Conservation (phyloP, 1,140 invertebrate species). For the Lerema accius region DNA sequence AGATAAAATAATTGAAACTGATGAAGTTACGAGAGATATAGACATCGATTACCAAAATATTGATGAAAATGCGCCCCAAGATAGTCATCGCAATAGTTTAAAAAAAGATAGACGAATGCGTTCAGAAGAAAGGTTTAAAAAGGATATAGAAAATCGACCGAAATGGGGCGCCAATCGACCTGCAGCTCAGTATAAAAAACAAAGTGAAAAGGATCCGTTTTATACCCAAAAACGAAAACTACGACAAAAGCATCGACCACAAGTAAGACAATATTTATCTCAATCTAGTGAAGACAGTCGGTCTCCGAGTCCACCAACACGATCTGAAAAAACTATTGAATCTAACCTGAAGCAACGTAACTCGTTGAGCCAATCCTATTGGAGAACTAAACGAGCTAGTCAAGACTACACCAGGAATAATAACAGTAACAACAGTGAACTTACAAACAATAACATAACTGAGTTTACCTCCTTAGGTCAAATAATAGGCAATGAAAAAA, state of each 20-base stretch:
- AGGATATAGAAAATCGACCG: constrained; percentile 84
- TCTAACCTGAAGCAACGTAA: constrained; percentile 60
- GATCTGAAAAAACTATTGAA: constrained; percentile 58
- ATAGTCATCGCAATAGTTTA: constrained; percentile 60
- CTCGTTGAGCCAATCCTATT: constrained; percentile 78
- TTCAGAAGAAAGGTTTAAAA: constrained; percentile 80
- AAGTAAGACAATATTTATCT: constrained; percentile 79
- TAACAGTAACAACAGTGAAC: constrained; percentile 47
- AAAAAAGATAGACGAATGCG: constrained; percentile 82
- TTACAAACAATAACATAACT: constrained; percentile 50
- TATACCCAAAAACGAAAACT: constrained; percentile 87
- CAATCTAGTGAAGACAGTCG: constrained; percentile 85
- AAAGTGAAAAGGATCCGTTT: constrained; percentile 90
- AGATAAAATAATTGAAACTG: constrained; percentile 55
- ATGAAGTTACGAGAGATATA: constrained; percentile 57
- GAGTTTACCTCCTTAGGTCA: constrained; percentile 66
- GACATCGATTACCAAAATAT: constrained; percentile 74
- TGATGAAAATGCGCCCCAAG: constrained; percentile 79
- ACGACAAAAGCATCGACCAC: constrained; percentile 81
- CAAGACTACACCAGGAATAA: constrained; percentile 59
- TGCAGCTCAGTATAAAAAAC: constrained; percentile 88
- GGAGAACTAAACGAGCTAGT: constrained; percentile 72
- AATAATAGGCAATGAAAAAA: constrained; percentile 57
- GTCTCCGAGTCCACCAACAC: constrained; percentile 77
- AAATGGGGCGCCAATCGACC: constrained; percentile 88